Conservation (phyloP, 1,140 invertebrate genomes). For the Penaeus vannamei region DNA sequence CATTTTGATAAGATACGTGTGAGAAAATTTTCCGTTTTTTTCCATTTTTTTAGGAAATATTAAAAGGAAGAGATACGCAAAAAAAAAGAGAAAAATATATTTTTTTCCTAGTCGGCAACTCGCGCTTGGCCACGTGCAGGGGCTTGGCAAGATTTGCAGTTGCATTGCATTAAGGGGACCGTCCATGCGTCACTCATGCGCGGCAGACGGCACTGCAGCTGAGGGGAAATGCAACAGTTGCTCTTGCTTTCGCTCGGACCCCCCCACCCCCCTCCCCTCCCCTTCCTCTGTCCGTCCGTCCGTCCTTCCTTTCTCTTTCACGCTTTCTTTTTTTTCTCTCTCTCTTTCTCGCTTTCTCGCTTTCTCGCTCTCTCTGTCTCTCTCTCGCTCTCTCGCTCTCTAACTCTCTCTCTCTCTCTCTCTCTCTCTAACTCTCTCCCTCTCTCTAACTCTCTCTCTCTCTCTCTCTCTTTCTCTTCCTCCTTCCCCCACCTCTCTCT, state of each 20-base stretch:
- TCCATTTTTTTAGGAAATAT: no score
- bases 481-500: neutral
- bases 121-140: constrained; percentile 44
- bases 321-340: no score
- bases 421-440: neutral
- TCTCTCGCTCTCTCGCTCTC: neutral
- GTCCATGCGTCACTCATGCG: constrained; percentile 57
- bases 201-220: constrained; percentile 25
- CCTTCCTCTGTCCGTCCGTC: neutral
- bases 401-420: neutral
- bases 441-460: neutral
- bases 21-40: no score
- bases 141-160: constrained; percentile 62
- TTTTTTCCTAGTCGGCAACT: constrained; percentile 17
- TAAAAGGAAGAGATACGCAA: no score
- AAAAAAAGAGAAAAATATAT: neutral
- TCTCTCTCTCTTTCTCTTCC: neutral
- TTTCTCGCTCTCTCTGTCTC: neutral
- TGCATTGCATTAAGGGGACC: constrained; percentile 55
- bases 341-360: no score
- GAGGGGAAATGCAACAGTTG: constrained; percentile 42
- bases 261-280: neutral
- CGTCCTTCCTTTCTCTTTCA: neutral
- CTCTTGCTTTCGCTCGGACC: constrained; percentile 25
- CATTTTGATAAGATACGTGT: no score